Evolutionary conservation across 2,888 invertebrate species (phyloP).

Genomic region (Synergus itoensis): DNA sequence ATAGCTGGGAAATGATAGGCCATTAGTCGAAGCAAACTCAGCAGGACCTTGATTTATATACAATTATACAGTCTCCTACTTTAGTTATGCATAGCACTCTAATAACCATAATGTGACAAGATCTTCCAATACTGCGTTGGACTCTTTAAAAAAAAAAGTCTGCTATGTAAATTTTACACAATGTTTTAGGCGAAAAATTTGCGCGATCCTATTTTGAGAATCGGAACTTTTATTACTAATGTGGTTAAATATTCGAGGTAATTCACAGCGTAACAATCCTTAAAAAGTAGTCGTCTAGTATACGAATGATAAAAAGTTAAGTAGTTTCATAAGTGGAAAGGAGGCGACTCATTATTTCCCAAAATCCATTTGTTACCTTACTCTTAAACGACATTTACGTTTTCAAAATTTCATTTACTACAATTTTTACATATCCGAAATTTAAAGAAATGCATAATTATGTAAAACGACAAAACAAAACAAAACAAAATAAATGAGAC

Average conservation of each 20-base stretch:
- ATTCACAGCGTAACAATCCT: slow-evolving; percentile 50
- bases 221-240: slow-evolving; percentile 11
- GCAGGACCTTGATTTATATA: slow-evolving; percentile 59
- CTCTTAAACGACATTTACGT: neutral
- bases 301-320: slow-evolving; percentile 48
- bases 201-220: slow-evolving; percentile 9
- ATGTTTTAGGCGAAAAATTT: slow-evolving; percentile 1
- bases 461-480: slow-evolving; percentile 42
- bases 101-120: slow-evolving; percentile 42
- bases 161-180: slow-evolving; percentile 16
- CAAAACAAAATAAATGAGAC: slow-evolving; percentile 44
- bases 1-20: slow-evolving; percentile 39
- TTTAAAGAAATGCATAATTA: too few relatives aligned
- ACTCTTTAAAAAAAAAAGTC: slow-evolving; percentile 26
- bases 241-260: slow-evolving; percentile 47
- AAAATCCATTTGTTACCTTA: neutral
- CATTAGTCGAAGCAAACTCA: slow-evolving; percentile 37
- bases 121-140: slow-evolving; percentile 47
- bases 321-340: slow-evolving; percentile 50
- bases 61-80: slow-evolving; percentile 65
- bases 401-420: neutral
- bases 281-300: slow-evolving; percentile 44
- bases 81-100: slow-evolving; percentile 62
- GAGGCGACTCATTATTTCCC: neutral
- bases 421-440: too few relatives aligned